Conservation (phyloP, 2,113 vertebrate species). For the Sarotherodon lohbergeri region DNA sequence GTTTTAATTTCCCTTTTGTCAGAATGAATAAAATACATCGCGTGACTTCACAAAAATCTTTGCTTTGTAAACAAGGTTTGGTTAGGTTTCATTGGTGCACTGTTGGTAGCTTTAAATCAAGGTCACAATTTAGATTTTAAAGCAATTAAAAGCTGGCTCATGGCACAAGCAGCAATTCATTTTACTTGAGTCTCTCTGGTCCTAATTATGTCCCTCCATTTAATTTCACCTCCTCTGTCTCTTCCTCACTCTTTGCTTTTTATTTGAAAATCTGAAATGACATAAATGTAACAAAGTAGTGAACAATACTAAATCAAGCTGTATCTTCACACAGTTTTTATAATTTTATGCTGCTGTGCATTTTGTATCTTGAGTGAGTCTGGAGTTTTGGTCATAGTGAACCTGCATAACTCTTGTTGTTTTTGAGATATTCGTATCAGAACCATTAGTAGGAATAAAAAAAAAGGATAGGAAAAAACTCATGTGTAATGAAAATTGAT, state of each 20-base stretch:
- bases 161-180: neutral
- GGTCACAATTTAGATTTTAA: neutral
- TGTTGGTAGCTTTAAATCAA: neutral
- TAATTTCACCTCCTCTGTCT: neutral
- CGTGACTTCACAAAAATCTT: neutral
- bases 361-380: neutral
- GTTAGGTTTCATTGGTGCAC: neutral
- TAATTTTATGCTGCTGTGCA: neutral
- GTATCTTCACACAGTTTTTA: neutral
- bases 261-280: neutral
- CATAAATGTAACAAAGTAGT: neutral
- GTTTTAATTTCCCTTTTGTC: neutral
- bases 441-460: neutral
- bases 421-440: neutral
- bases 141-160: neutral
- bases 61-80: neutral
- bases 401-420: neutral
- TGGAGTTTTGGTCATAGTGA: neutral
- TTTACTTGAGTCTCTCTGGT: rapidly evolving
- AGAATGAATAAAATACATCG: neutral
- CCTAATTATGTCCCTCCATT: neutral
- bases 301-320: neutral
- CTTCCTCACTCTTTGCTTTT: neutral
- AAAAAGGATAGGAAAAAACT: neutral
- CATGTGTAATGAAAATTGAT: neutral